Evolutionary conservation across 1,140 invertebrate species (phyloP).

Genomic region (Delia radicum): DNA sequence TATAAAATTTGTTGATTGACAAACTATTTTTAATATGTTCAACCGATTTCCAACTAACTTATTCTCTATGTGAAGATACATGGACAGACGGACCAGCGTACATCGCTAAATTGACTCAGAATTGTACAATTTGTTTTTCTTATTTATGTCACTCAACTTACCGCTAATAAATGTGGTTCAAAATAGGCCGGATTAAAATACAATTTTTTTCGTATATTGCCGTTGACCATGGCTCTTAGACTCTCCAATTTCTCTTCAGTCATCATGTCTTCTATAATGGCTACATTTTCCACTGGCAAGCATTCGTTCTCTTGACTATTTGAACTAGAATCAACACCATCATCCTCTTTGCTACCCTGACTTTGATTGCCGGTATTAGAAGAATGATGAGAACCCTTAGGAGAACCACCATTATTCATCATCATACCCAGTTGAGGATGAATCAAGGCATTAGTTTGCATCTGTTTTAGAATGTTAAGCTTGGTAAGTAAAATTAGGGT

Average conservation of each 20-base stretch:
- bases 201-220: slow-evolving; percentile 71
- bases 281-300: slow-evolving; percentile 78
- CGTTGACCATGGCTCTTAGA: slow-evolving; percentile 63
- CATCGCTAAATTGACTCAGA: no score
- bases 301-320: slow-evolving; percentile 60
- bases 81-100: no score
- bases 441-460: slow-evolving; percentile 69
- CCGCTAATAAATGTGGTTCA: slow-evolving; percentile 77
- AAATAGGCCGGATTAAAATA: slow-evolving; percentile 89
- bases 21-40: no score
- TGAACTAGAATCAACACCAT: slow-evolving; percentile 30
- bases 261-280: slow-evolving; percentile 78
- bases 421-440: slow-evolving; percentile 59
- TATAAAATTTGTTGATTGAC: no score
- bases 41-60: no score
- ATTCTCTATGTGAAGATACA: no score
- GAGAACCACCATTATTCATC: slow-evolving; percentile 33
- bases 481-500: no score
- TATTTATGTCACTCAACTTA: no score
- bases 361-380: slow-evolving; percentile 30
- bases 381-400: slow-evolving; percentile 31
- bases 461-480: slow-evolving; percentile 45
- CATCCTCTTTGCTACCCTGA: background rate
- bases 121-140: no score
- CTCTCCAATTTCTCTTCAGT: slow-evolving; percentile 64